phyloP scores from a whole-genome alignment of 2,113 vertebrate species.

The Balaenoptera acutorostrata region DNA sequence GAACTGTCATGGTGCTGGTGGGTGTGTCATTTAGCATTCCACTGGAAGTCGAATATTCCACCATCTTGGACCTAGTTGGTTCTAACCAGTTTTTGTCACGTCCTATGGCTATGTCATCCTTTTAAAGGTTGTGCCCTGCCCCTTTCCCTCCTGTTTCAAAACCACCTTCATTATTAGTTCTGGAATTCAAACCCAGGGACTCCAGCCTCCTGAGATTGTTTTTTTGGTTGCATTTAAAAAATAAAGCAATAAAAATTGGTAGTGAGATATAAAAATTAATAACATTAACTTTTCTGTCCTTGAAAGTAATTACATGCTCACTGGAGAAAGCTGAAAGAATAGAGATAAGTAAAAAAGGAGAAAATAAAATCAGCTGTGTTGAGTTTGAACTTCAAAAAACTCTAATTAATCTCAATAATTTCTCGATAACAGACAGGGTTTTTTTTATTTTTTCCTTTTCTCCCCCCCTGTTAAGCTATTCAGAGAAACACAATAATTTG shows the following conservation, averaged over 20 bases:
- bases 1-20: too few relatives aligned
- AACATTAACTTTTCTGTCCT: slow-evolving; percentile 26
- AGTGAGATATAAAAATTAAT: slow-evolving; percentile 42
- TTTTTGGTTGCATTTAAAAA: slow-evolving; percentile 1
- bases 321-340: slow-evolving; percentile 17
- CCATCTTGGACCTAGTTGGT: too few relatives aligned
- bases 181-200: neutral
- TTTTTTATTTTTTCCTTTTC: too few relatives aligned
- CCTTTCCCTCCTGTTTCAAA: too few relatives aligned
- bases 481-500: neutral
- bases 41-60: too few relatives aligned
- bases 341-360: neutral
- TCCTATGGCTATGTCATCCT: too few relatives aligned
- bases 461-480: neutral
- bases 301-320: slow-evolving; percentile 41
- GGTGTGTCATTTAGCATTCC: too few relatives aligned
- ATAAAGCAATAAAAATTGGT: slow-evolving; percentile 34
- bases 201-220: neutral
- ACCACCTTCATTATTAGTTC: neutral
- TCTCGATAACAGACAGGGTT: neutral
- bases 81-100: too few relatives aligned
- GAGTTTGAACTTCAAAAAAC: neutral
- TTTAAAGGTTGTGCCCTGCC: too few relatives aligned
- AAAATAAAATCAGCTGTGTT: slow-evolving; percentile 29
- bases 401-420: neutral